phyloP scores from a whole-genome alignment of 2,113 vertebrate genomes.

The Paradisaea rubra region DNA sequence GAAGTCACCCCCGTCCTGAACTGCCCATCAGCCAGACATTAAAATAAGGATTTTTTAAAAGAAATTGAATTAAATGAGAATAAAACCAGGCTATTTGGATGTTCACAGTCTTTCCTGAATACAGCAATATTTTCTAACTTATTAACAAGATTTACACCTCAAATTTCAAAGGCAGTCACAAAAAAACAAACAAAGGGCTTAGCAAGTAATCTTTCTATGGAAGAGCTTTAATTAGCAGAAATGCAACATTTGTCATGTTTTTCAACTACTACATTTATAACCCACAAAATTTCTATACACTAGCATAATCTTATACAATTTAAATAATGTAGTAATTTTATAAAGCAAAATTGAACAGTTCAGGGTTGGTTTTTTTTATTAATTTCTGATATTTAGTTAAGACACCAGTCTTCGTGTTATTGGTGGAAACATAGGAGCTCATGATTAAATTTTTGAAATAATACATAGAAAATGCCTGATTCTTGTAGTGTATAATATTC shows the following conservation, averaged over 20 bases:
- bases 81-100: background rate
- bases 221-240: background rate
- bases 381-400: background rate
- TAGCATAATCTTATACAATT: background rate
- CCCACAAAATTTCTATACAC: background rate
- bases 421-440: background rate
- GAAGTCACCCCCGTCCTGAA: background rate
- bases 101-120: background rate
- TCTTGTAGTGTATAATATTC: background rate
- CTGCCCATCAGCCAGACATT: background rate
- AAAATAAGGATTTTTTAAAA: background rate
- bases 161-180: background rate
- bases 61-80: background rate
- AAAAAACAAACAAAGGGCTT: background rate
- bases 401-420: background rate
- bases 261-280: background rate
- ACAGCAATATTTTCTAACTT: background rate
- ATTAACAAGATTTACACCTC: background rate
- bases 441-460: background rate
- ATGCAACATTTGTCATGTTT: background rate
- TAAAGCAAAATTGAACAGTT: background rate
- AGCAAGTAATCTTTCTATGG: background rate
- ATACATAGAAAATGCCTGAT: background rate
- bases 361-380: background rate
- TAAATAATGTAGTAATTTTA: background rate